phyloP scores from a whole-genome alignment of 2,888 invertebrate genomes.

The Rugalucina vietnamica region DNA sequence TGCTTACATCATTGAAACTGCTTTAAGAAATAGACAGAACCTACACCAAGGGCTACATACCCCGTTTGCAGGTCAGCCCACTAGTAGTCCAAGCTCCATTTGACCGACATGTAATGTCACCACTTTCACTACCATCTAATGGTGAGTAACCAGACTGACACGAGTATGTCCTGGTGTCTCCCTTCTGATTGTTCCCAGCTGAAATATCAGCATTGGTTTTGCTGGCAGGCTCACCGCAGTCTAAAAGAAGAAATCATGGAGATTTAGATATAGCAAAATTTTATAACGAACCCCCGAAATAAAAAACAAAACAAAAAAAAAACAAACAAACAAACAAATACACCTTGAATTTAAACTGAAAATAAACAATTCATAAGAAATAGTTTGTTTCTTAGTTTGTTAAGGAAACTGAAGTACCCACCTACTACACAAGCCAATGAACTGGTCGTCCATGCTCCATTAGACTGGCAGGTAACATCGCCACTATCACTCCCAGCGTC shows the following conservation, averaged over 20 bases:
- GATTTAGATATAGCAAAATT: too few species aligned
- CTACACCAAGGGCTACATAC: too few species aligned
- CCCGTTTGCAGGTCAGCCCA: neutral
- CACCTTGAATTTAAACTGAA: too few species aligned
- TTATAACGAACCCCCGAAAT: too few species aligned
- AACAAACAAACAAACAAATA: too few species aligned
- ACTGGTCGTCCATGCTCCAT: neutral
- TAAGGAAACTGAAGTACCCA: too few species aligned
- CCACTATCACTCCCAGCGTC: neutral
- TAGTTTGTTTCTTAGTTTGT: too few species aligned
- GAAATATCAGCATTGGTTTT: neutral
- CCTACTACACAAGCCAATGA: neutral
- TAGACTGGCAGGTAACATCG: neutral
- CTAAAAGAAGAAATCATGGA: too few species aligned
- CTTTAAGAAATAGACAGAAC: too few species aligned
- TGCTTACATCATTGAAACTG: too few species aligned
- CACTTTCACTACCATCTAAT: neutral
- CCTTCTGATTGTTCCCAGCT: neutral
- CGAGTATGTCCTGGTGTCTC: neutral
- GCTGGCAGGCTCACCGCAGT: neutral
- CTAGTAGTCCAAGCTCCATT: neutral
- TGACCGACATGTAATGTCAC: neutral
- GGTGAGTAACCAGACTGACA: neutral
- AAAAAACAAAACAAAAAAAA: too few species aligned
- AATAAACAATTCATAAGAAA: too few species aligned